Evolutionary conservation across 2,888 invertebrate species (phyloP), one percentile per base, ranked within the genome.

Genomic region (Unio pictorum): DNA sequence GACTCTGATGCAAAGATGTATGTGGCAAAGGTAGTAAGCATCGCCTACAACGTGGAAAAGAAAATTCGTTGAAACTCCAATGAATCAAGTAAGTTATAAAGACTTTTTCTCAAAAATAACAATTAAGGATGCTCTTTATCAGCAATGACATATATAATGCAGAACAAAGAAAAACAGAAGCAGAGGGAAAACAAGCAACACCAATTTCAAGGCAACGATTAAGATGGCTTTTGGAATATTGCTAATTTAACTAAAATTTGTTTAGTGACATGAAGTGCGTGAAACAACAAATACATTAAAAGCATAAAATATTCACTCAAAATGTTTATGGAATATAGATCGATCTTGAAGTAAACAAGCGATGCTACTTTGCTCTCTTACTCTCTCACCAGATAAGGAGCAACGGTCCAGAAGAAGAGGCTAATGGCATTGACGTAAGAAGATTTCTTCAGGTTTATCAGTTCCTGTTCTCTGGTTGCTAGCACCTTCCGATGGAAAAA

Each of bases 391-490:
- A 98, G 91, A 91, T 97, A 97, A 4, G 98, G 98, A 0, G 97
- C 96, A 88, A 95, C 95, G 1, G 96, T 95, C 96, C 97, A 98
- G 81, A 96, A 94, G 89, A 97, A 96, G 60, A 95, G 95, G 30
- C 95, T 95, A 56, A 95, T 68, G 6, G 87, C 88, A 55, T 80
- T 75, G 18, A 88, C 75, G 90, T 97, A 96, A 0, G 97, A 96
- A 0, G 96, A 93, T 81, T 95, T 93, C 89, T 94, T 95, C 74
- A 98, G 92, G 15, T 96, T 94, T 2, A 93, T 92, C 88, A 97
- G 94, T 91, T 98, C 98, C 88, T 95, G 94, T 77, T 93, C 92
- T 84, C 98, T 93, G 81, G 98, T 97, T 84, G 94, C 93, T 81
- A 95, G 91, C 79, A 98, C 94, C 91, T 96, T 95, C 67, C 94